A percentile compares a stretch with the other conserved stretches of the same genome.
Conservation (phyloP, 2,113 vertebrate species). For the Prunella fulvescens region DNA sequence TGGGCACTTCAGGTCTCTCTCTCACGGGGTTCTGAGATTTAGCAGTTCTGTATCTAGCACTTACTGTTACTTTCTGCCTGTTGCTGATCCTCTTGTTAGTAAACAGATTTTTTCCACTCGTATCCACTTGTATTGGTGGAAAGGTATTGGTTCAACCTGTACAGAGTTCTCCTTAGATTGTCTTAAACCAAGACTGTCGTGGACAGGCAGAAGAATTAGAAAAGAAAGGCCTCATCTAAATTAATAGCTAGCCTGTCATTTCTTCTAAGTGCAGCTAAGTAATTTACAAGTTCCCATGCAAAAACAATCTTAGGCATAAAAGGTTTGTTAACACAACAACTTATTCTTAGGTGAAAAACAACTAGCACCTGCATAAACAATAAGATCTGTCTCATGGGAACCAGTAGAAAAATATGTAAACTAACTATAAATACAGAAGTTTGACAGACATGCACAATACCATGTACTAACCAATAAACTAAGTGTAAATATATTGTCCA, state of each 20-base stretch:
- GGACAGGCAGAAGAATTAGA: neutral
- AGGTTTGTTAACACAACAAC: neutral
- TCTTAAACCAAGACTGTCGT: neutral
- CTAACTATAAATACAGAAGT: neutral
- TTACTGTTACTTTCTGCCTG: neutral
- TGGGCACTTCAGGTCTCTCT: fast-evolving
- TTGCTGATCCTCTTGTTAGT: neutral
- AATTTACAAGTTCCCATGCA: neutral
- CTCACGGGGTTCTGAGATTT: neutral
- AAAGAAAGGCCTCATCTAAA: neutral
- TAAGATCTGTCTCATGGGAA: neutral
- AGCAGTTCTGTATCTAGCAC: neutral
- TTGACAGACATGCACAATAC: neutral
- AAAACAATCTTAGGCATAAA: neutral
- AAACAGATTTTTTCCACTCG: neutral
- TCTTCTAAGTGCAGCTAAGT: neutral
- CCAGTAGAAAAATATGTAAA: neutral
- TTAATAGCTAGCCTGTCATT: neutral
- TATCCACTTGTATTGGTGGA: neutral
- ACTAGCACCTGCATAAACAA: neutral
- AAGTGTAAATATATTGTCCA: neutral
- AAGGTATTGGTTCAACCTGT: neutral
- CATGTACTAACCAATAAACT: neutral
- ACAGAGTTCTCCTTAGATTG: neutral
- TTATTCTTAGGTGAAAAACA: neutral